Base-by-base conservation (phyloP, 92 coral and sea anemone genomes). In the Palythoa grandis region DNA sequence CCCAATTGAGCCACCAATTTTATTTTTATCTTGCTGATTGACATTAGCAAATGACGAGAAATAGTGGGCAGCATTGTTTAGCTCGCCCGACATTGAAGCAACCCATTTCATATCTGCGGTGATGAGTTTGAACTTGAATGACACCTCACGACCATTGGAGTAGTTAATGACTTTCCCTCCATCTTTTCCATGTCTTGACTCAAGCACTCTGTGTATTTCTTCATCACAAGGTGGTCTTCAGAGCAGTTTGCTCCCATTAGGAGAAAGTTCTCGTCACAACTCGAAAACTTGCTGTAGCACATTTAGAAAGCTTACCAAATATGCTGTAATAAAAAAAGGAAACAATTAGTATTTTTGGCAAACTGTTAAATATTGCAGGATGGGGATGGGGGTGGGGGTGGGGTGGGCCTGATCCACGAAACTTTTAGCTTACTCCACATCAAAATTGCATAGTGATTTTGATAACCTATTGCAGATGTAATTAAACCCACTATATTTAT, bases 31-130 rank as follows among this genome's bases (percentile, higher is more conserved):
- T 16, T 76, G 15, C 47, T 88, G 86, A 57, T 60, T 85, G 0
- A 88, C 93, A 93, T 89, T 74, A 6, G 94, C 94, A 87, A 93
- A 93, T 0, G 92, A 73, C 5, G 96, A 93, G 65, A 93, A 93
- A 70, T 86, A 82, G 2, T 35, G 39, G 43, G 96, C 92, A 69
- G 78, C 68, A 70, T 91, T 93, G 72, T 84, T 78, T 0, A 91
- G 91, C 77, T 91, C 93, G 0, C 96, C 92, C 8, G 91, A 86
- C 89, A 86, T 86, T 4, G 89, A 70, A 19, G 93, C 83, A n/a
- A 86, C 89, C 96, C 96, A 93, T 22, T 91, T 83, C 93, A 76
- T 84, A 61, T 91, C 96, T 20, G 83, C 66, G 7, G 92, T 94
- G 50, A 93, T 80, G 0, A 93, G 75, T 60, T 88, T 1, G 25